A percentile compares a stretch with the other conserved stretches of the same genome.
Evolutionary conservation across 2,888 invertebrate genomes (phyloP).

Genomic region (Drosophila helvetica): DNA sequence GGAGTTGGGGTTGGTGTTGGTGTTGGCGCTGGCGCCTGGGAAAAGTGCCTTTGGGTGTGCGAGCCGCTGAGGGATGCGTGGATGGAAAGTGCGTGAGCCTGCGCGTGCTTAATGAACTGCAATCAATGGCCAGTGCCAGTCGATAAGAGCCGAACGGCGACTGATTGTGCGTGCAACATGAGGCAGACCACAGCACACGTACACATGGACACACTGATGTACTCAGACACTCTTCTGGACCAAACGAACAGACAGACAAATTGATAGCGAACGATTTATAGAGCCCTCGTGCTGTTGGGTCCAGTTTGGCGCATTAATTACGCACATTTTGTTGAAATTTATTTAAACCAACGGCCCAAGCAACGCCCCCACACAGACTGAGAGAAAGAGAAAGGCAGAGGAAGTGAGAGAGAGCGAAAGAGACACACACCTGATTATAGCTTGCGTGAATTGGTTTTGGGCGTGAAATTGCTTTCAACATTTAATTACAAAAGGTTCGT

Average conservation of each 20-base stretch:
- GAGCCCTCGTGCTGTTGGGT: slow-evolving; percentile 26
- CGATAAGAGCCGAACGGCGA: slow-evolving; percentile 69
- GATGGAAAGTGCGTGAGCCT: slow-evolving; percentile 48
- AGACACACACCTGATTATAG: slow-evolving; percentile 12
- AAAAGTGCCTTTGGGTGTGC: slow-evolving; percentile 18
- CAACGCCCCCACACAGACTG: neutral
- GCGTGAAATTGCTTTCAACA: slow-evolving; percentile 50
- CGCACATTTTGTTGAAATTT: slow-evolving; percentile 69
- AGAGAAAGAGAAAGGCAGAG: neutral
- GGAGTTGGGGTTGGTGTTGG: slow-evolving; percentile 7
- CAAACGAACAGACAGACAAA: slow-evolving; percentile 14
- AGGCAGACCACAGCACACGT: slow-evolving; percentile 62
- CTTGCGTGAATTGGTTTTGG: slow-evolving; percentile 35
- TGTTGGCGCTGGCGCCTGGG: neutral
- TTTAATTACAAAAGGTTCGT: slow-evolving; percentile 64
- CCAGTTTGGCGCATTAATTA: slow-evolving; percentile 68
- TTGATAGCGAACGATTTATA: slow-evolving; percentile 56
- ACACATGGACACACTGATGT: slow-evolving; percentile 19
- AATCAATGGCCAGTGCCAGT: slow-evolving; percentile 70
- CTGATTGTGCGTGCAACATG: slow-evolving; percentile 75
- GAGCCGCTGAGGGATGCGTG: neutral
- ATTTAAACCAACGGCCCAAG: slow-evolving; percentile 56
- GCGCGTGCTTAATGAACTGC: slow-evolving; percentile 78
- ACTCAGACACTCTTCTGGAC: neutral
- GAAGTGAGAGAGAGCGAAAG: neutral